Base-by-base conservation (phyloP, 2,113 vertebrate genomes). In the Uria aalge region DNA sequence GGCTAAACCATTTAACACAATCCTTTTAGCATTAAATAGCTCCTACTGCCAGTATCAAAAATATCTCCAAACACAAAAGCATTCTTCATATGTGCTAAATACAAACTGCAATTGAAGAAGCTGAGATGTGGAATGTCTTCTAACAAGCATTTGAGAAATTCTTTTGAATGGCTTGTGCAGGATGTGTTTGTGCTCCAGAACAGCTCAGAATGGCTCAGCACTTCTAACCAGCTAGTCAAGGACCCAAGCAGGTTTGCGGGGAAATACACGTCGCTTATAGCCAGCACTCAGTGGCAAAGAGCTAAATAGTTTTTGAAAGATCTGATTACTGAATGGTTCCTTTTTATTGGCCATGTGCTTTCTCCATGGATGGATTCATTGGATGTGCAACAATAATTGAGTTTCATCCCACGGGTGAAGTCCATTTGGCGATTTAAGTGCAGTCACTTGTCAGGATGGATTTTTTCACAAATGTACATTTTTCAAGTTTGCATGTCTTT, bases 301-400 rank as follows among this genome's bases (percentile, higher is more conserved):
- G 96, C 98, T 98, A 98, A 99, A 99, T 98, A 95, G 98, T 98
- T 99, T 99, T 98, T 99, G 99, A 99, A 99, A 98, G 98, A 98
- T 98, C 98, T 98, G 98, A 98, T 99, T 98, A 98, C 98, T 98
- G 98, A 98, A 98, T 29, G 36, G 97, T 97, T 98, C 93, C 97
- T 97, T 98, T 92, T 83, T 90, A 97, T 97, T 96, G 72, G 93
- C 91, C 91, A 97, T 98, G 98, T 98, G 98, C 97, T 98, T 98
- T 98, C 98, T 98, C 98, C 93, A 93, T 97, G 96, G 97, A 98
- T 98, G 98, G 98, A 97, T 98, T 99, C 98, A 98, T 98, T 72
- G 91, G 98, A 99, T 95, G 93, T 98, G 98, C 98, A 97, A 96
- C 96, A 97, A 96, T 98, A 98, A 99, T 98, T 98, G 97, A 98